A percentile compares a stretch with the other conserved stretches of the same genome.
Evolutionary conservation across 2,888 invertebrate genomes (phyloP).

Genomic region (Acanthococcus lagerstroemiae): DNA sequence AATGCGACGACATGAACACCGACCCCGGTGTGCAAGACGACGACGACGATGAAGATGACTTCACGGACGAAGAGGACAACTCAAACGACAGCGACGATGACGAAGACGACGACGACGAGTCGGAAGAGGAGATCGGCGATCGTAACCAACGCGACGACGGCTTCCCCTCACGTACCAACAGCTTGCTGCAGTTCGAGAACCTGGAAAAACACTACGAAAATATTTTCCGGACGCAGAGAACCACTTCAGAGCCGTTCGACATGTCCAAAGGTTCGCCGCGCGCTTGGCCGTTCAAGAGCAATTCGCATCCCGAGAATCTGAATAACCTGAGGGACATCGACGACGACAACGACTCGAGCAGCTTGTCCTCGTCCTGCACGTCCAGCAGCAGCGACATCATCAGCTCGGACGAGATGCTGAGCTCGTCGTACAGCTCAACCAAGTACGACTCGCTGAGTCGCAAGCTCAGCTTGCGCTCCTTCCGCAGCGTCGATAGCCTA

Average conservation of each 20-base stretch:
- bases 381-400: constrained; percentile 35
- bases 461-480: constrained; percentile 41
- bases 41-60: constrained; percentile 35
- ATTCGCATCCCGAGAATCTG: constrained; percentile 25
- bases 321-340: constrained; percentile 10
- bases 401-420: constrained; percentile 33
- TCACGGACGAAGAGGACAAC: constrained; percentile 20
- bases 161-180: constrained; percentile 53
- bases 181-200: constrained; percentile 74
- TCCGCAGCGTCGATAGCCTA: constrained; percentile 47
- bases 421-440: constrained; percentile 27
- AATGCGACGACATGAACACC: constrained; percentile 30
- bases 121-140: not conserved
- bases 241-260: constrained; percentile 38
- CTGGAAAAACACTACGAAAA: constrained; percentile 59
- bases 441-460: constrained; percentile 24
- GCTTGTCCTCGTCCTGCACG: constrained; percentile 32
- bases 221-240: constrained; percentile 40
- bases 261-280: constrained; percentile 43
- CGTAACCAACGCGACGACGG: constrained; percentile 37
- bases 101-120: not conserved
- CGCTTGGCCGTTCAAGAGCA: constrained; percentile 41
- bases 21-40: constrained; percentile 38
- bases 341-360: constrained; percentile 34
- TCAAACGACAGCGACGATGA: constrained; percentile 19